Evolutionary conservation across 2,797 vertebrate species (phyloP).

Genomic region (Alectoris magna): DNA sequence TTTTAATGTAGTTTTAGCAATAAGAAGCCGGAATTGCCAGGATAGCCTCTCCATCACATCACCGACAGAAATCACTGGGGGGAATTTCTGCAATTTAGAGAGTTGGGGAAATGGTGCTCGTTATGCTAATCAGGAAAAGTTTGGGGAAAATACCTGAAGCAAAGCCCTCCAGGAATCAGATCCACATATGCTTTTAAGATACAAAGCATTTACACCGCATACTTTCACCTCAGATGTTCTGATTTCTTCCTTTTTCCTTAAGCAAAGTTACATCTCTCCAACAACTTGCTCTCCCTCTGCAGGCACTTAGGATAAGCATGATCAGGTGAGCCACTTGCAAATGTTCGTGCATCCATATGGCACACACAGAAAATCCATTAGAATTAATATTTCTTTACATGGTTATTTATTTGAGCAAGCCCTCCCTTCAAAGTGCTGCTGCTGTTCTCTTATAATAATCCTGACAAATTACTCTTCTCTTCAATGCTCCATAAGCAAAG

Average conservation of each 20-base stretch:
- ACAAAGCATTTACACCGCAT: background rate
- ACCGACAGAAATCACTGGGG: background rate
- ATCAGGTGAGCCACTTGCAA: constrained; percentile 13
- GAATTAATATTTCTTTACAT: background rate
- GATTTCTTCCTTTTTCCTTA: constrained; percentile 15
- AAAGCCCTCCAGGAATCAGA: background rate
- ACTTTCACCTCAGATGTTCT: background rate
- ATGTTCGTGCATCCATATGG: background rate
- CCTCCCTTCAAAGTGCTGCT: constrained; percentile 7
- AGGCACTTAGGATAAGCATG: background rate
- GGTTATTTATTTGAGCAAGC: constrained; percentile 2
- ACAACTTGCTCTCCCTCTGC: background rate
- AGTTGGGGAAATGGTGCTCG: background rate
- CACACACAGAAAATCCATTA: background rate
- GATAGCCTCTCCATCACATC: background rate
- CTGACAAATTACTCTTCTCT: constrained; percentile 5
- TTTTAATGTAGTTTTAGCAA: background rate
- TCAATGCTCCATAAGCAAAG: background rate
- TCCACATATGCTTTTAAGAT: background rate
- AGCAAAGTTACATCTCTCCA: background rate
- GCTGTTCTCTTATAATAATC: background rate
- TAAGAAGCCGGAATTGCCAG: background rate
- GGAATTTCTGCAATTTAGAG: background rate
- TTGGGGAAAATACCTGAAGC: background rate
- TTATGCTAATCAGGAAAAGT: background rate